Evolutionary conservation across 2,113 vertebrate genomes (phyloP).

Genomic region (Phylloscopus trochiloides): DNA sequence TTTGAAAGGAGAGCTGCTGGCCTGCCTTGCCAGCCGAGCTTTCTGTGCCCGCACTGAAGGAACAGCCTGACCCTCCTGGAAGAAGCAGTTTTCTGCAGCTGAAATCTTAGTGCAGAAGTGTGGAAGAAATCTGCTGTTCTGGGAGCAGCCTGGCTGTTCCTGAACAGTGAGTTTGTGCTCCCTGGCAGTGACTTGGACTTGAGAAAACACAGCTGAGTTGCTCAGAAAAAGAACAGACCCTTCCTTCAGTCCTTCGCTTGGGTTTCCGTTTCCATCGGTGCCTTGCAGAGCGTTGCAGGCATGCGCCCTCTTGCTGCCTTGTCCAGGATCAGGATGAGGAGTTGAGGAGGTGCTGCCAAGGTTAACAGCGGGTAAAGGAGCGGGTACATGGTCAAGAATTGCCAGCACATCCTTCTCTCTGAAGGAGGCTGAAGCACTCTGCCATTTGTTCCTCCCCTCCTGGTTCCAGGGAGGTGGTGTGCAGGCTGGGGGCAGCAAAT

Average conservation of each 20-base stretch:
- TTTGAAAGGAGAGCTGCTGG: not conserved
- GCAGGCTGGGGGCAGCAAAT: not conserved
- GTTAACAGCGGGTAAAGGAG: not conserved
- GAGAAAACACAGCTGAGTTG: not conserved
- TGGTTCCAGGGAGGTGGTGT: not conserved
- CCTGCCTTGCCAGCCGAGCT: not conserved
- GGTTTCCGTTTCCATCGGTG: not conserved
- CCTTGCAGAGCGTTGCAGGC: not conserved
- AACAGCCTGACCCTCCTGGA: not conserved
- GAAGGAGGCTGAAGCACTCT: not conserved
- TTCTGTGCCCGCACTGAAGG: accelerated
- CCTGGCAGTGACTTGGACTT: not conserved
- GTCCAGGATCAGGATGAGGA: not conserved
- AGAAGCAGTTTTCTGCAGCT: not conserved
- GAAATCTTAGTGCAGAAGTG: not conserved
- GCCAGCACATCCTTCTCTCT: not conserved
- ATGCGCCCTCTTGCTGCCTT: not conserved
- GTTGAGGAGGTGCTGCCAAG: not conserved
- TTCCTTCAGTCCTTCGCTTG: not conserved
- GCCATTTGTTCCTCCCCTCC: not conserved
- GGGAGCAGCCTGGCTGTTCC: not conserved
- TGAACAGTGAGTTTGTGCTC: not conserved
- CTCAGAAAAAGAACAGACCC: not conserved
- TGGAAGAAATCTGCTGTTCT: not conserved
- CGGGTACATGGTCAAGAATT: not conserved